phyloP scores from a whole-genome alignment of 2,797 vertebrate genomes.

The Limnodromus scolopaceus region DNA sequence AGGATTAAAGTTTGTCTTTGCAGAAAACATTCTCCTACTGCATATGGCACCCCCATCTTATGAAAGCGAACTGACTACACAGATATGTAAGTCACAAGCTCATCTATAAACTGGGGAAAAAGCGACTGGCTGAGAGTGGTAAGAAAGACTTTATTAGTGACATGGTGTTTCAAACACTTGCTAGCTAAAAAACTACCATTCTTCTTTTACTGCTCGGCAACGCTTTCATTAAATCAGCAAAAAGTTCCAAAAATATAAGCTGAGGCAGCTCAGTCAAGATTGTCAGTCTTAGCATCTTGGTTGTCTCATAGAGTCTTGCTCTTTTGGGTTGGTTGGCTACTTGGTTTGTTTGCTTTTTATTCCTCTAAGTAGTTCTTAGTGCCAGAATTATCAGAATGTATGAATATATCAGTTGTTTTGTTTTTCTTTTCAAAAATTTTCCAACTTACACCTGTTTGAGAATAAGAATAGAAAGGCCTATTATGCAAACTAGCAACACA shows the following conservation, averaged over 20 bases:
- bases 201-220: neutral
- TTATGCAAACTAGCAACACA: neutral
- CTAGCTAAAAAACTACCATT: neutral
- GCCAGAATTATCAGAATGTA: neutral
- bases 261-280: neutral
- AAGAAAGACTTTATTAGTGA: neutral
- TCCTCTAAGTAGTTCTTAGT: neutral
- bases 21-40: neutral
- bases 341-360: neutral
- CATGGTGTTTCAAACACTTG: neutral
- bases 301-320: neutral
- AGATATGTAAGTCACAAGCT: neutral
- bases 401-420: neutral
- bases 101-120: neutral
- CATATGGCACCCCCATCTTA: neutral
- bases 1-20: neutral
- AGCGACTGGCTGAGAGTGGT: neutral
- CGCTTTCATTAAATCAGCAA: neutral
- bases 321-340: neutral
- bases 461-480: neutral
- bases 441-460: neutral
- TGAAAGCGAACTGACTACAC: neutral
- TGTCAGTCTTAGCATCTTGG: neutral
- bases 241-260: neutral
- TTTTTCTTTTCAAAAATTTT: neutral